Percentiles rank a stretch among this genome's conserved stretches.
phyloP scores from a whole-genome alignment of 2,888 invertebrate genomes.

The Caradrina clavipalpis region DNA sequence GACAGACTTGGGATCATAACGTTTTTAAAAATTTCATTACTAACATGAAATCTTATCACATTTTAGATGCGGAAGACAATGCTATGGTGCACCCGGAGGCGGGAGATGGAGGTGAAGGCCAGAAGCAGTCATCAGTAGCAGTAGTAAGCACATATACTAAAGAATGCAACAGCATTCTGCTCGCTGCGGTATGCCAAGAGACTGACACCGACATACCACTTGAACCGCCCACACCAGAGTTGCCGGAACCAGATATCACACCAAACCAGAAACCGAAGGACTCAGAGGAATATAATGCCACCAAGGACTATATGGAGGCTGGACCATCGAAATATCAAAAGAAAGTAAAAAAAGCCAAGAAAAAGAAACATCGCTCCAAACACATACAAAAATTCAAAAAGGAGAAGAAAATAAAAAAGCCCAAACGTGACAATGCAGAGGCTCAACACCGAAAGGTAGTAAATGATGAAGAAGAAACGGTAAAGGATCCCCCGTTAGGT shows the following conservation, averaged over 20 bases:
- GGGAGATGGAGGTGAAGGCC: neutral
- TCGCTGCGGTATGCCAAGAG: slow-evolving; percentile 21
- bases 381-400: neutral
- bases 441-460: neutral
- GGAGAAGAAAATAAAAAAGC: neutral
- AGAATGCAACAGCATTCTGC: slow-evolving; percentile 5
- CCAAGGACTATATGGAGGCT: neutral
- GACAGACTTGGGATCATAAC: neutral
- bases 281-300: neutral
- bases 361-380: neutral
- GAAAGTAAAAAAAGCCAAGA: neutral
- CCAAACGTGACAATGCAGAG: neutral
- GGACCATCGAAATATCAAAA: neutral
- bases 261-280: neutral
- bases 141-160: slow-evolving; percentile 21
- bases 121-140: neutral
- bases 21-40: neutral
- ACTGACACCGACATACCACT: neutral
- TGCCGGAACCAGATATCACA: too few species aligned
- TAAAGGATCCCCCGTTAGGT: neutral
- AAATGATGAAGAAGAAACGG: neutral
- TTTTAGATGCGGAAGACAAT: neutral
- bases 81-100: too few species aligned
- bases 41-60: slow-evolving; percentile 9
- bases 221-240: neutral